Percentiles rank a stretch among this genome's conserved stretches.
These are phyloP conservation scores for Dolichallabes microphthalmus DNA, from an alignment of 2,113 vertebrate genomes.

Conservation along the genomic window DNA sequence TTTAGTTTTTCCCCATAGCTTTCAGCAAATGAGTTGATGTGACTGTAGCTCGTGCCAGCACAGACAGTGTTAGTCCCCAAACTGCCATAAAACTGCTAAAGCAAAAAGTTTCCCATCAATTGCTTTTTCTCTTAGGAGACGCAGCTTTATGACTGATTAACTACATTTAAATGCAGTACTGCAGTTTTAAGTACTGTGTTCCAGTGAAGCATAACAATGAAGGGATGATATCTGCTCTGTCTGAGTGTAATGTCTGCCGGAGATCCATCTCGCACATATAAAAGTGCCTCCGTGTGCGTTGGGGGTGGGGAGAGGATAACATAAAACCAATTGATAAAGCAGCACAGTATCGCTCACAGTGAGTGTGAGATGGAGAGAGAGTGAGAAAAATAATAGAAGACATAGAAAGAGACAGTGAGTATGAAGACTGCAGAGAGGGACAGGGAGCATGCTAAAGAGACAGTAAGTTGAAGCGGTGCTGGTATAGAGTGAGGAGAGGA, in stretches of 20 bases:
- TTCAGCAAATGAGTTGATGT: conserved; percentile 29
- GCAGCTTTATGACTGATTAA: conserved; percentile 56
- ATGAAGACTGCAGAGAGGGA: conserved; percentile 7
- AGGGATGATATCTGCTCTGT: not conserved
- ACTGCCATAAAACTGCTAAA: conserved; percentile 10
- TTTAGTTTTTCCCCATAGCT: too few species aligned
- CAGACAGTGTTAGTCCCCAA: conserved; percentile 52
- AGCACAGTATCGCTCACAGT: conserved; percentile 17
- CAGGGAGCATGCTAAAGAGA: not conserved
- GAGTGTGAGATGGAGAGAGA: not conserved
- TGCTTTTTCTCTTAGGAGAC: not conserved
- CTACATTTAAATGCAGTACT: conserved; percentile 54
- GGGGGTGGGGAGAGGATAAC: conserved; percentile 57
- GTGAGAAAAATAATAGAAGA: conserved; percentile 1
- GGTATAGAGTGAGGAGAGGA: conserved; percentile 12
- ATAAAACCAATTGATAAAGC: conserved; percentile 39
- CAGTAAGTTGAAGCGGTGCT: not conserved
- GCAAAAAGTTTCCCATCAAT: conserved; percentile 14
- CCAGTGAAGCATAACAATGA: not conserved
- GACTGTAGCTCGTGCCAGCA: conserved; percentile 60
- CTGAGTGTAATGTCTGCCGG: not conserved
- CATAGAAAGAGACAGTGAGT: not conserved
- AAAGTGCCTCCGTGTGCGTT: conserved; percentile 61
- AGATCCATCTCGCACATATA: conserved; percentile 41
- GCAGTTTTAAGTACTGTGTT: conserved; percentile 47